Evolutionary conservation across 2,113 vertebrate genomes (phyloP).

Genomic region (Eubucco bourcierii): DNA sequence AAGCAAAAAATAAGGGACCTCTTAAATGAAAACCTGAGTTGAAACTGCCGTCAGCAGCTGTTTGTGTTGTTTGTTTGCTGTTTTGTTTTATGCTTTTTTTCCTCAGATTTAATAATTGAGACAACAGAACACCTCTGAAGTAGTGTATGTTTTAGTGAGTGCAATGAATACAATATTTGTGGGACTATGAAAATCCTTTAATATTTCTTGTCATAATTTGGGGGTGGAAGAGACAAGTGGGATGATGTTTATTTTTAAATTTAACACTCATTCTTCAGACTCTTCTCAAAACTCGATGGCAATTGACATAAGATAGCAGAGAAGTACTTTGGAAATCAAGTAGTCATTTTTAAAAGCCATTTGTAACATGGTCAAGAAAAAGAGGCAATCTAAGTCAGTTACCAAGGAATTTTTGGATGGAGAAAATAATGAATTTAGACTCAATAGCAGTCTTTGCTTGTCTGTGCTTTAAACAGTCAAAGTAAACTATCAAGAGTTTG

Average conservation of each 20-base stretch:
- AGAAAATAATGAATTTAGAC: neutral
- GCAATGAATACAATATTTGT: neutral
- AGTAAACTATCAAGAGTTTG: neutral
- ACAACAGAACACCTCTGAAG: neutral
- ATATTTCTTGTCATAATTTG: neutral
- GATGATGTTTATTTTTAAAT: neutral
- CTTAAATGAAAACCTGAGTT: neutral
- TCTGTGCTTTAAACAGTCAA: neutral
- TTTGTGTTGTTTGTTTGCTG: neutral
- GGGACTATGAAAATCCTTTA: neutral
- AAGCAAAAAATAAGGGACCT: neutral
- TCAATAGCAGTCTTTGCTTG: constrained; percentile 22
- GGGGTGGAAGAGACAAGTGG: fast-evolving
- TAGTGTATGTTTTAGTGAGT: neutral
- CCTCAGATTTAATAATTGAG: neutral
- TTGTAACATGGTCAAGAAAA: constrained; percentile 12
- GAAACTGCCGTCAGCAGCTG: neutral
- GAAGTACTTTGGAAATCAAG: neutral
- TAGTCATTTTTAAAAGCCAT: neutral
- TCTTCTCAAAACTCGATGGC: neutral
- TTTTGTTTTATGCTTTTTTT: neutral
- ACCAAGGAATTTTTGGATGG: neutral
- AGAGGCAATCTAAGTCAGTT: neutral
- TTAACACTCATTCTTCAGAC: neutral
- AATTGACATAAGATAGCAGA: neutral